Percentiles rank a stretch among this genome's conserved stretches.
Evolutionary conservation across 2,888 invertebrate genomes (phyloP).

Genomic region (Cacoxenus indagator): DNA sequence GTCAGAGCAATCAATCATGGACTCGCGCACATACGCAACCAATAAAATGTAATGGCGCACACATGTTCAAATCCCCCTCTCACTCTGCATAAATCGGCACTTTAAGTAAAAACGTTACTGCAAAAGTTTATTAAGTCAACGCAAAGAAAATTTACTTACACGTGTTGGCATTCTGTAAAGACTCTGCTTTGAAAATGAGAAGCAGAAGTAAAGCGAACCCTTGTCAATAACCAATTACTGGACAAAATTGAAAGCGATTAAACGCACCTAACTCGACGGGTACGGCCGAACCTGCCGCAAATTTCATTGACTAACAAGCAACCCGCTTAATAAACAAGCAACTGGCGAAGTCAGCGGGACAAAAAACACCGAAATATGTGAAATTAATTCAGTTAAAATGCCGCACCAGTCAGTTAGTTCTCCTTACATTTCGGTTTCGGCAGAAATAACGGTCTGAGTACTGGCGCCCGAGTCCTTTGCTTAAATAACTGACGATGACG

Average conservation of each 20-base stretch:
- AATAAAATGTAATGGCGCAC: constrained; percentile 4
- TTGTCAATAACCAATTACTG: constrained; percentile 12
- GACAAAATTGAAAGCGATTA: constrained; percentile 11
- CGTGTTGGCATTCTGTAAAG: neutral
- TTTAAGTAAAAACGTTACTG: neutral
- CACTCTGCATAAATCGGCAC: constrained; percentile 4
- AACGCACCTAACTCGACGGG: constrained; percentile 6
- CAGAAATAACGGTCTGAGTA: neutral
- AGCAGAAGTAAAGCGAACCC: neutral
- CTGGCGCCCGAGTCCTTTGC: neutral
- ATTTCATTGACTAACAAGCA: neutral
- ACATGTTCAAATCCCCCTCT: neutral
- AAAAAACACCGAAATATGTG: constrained; percentile 32
- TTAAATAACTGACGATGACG: constrained; percentile 33
- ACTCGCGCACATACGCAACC: neutral
- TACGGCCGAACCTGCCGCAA: neutral
- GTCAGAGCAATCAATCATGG: constrained; percentile 11
- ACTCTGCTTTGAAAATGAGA: too few species aligned
- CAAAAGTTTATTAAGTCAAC: neutral
- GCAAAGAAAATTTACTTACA: neutral
- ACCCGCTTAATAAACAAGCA: neutral
- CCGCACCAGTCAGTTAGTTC: constrained; percentile 27
- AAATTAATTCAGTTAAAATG: constrained; percentile 57
- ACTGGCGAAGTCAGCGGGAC: neutral
- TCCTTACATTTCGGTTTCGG: neutral